Evolutionary conservation across 2,888 invertebrate species (phyloP), one percentile per base, ranked within the genome.

Genomic region (Cryptocephalus primarius): DNA sequence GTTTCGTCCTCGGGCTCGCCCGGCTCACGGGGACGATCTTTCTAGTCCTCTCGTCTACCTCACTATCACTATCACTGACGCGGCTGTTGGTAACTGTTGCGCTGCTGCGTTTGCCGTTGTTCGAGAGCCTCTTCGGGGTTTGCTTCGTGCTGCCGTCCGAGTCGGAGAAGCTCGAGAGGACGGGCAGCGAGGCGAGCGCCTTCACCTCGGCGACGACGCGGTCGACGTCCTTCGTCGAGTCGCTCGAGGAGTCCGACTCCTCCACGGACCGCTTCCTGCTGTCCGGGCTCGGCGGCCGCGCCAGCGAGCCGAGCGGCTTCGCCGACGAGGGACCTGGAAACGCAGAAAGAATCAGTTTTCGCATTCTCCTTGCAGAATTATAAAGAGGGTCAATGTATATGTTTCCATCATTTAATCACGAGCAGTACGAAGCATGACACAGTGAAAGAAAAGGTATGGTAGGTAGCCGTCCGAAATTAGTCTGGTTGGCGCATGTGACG

Each of bases 121-220:
- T 59, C 13, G 48, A n/a, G 32, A 46, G 42, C 39, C 48, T 50
- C 50, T 54, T 59, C 13, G 48, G 12, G 22, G 46, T 43, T 38
- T 40, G 51, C 59, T 62, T 53, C 60, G 62, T 44, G 48, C 51
- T 50, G 55, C 50, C 49, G 14, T 56, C 55, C 3, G 54, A 51
- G 55, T 80, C 79, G 6, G 80, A 79, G 53, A 80, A 67, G 61
- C 78, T 78, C 53, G 80, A 80, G 48, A 80, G 68, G 49, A 79
- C 72, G 9, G 68, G 67, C 40, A 63, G 59, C 14, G 60, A 59
- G 34, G 55, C 60, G 14, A 57, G 51, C 8, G 54, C 56, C 42
- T 57, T 52, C 32, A 72, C 77, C 57, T 75, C 77, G 8, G 75
- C 76, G 45, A 79, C 71, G 8, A 75, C 75, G 60, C 73, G 72